Evolutionary conservation across 23 tunicate species (phyloP).

Genomic region (Halocynthia roretzi): DNA sequence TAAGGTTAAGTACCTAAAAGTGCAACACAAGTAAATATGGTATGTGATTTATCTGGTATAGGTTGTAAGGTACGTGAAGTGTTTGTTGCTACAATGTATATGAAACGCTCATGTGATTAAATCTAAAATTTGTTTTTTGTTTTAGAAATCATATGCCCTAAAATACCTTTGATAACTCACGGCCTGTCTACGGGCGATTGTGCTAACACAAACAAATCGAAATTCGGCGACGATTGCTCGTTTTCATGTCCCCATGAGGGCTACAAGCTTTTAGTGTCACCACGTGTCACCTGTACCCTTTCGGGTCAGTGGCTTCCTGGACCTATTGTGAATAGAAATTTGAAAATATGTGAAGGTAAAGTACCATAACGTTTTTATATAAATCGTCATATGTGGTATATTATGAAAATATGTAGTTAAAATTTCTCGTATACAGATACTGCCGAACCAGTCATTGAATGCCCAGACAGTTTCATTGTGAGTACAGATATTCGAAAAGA

Average conservation of each 20-base stretch:
- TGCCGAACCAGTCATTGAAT: slow-evolving; percentile 52
- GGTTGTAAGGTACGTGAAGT: too few species aligned
- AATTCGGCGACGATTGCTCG: slow-evolving; percentile 42
- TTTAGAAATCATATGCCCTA: slow-evolving; percentile 22
- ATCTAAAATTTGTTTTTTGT: neutral
- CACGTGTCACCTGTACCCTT: slow-evolving; percentile 32
- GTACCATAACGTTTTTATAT: neutral
- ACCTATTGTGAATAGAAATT: neutral
- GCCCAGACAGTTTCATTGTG: slow-evolving; percentile 51
- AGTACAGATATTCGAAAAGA: slow-evolving; percentile 30
- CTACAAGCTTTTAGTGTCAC: slow-evolving; percentile 31
- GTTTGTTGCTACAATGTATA: too few species aligned
- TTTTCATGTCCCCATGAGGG: slow-evolving; percentile 51
- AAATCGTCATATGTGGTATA: neutral
- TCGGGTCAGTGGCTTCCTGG: slow-evolving; percentile 43
- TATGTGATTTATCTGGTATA: too few species aligned
- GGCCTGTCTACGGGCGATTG: slow-evolving; percentile 11
- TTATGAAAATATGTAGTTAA: neutral
- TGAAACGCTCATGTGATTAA: too few species aligned
- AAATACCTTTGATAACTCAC: neutral
- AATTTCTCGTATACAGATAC: slow-evolving; percentile 33
- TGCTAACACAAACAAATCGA: neutral
- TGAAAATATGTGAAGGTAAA: slow-evolving; percentile 12
- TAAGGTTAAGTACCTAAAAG: neutral
- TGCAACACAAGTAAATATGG: neutral